These are phyloP conservation scores for Carabus problematicus DNA, from an alignment of 2,888 invertebrate genomes.

Conservation along the genomic window DNA sequence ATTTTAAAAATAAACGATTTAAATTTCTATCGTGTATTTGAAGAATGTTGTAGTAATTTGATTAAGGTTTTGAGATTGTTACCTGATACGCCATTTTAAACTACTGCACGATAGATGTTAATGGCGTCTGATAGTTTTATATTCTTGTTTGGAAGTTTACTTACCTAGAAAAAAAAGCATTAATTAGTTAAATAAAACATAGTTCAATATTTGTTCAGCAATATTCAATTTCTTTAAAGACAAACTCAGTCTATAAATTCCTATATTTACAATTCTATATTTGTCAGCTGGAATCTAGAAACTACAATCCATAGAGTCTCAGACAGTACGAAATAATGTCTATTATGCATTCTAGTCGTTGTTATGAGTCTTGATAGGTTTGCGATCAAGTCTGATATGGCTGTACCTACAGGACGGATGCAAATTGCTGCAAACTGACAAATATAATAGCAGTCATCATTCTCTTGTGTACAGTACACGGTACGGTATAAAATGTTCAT, in stretches of 20 bases:
- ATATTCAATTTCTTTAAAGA: not conserved
- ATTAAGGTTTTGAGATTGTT: too few species aligned
- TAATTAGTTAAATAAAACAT: conserved; percentile 5
- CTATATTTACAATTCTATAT: not conserved
- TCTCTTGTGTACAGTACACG: conserved; percentile 29
- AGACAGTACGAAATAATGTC: not conserved
- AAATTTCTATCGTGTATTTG: too few species aligned
- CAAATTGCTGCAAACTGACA: conserved; percentile 30
- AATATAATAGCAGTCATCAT: conserved; percentile 35
- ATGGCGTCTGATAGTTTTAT: too few species aligned
- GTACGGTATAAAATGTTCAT: conserved; percentile 28
- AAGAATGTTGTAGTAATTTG: too few species aligned
- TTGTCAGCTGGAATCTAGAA: too few species aligned
- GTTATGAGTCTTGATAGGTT: too few species aligned
- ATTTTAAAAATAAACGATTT: too few species aligned
- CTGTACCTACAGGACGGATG: conserved; percentile 4
- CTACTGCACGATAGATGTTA: too few species aligned
- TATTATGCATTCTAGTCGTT: not conserved
- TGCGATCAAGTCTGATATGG: too few species aligned
- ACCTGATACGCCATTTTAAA: too few species aligned
- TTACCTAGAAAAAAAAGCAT: conserved; percentile 27
- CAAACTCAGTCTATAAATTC: not conserved
- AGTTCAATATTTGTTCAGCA: not conserved
- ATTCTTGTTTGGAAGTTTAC: not conserved
- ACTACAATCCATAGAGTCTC: not conserved